A percentile compares a stretch with the other conserved stretches of the same genome.
These are phyloP conservation scores for Clinocottus analis DNA, from an alignment of 2,113 vertebrate genomes.

Conservation along the genomic window DNA sequence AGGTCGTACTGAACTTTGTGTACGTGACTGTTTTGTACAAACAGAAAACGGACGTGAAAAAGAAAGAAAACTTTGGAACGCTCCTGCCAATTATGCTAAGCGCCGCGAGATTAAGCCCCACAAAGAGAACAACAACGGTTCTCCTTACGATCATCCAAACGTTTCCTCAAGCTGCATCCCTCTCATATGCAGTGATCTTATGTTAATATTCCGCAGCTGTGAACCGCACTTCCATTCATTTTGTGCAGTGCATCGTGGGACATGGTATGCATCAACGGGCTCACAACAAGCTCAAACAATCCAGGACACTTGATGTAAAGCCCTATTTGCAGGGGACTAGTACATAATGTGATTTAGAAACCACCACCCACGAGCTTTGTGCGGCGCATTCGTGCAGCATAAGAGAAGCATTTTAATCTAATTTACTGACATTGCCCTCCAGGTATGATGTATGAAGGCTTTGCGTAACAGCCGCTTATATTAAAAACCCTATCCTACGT, in stretches of 20 bases:
- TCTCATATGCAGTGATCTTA: constrained; percentile 14
- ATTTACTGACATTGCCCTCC: neutral
- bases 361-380: neutral
- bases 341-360: neutral
- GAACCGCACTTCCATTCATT: neutral
- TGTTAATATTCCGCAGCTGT: constrained; percentile 35
- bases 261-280: neutral
- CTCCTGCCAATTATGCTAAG: neutral
- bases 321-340: neutral
- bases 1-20: neutral
- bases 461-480: neutral
- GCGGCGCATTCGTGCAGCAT: no score
- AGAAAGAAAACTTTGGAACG: neutral
- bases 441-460: neutral
- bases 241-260: constrained; percentile 9
- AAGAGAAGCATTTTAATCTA: neutral
- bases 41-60: neutral
- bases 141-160: constrained; percentile 7
- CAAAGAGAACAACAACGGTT: neutral
- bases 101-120: neutral
- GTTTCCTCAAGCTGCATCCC: constrained; percentile 16
- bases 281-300: constrained; percentile 2
- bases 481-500: neutral
- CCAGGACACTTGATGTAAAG: neutral
- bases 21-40: neutral